phyloP scores from a whole-genome alignment of 2,888 invertebrate species.

The Drosophila atripex region DNA sequence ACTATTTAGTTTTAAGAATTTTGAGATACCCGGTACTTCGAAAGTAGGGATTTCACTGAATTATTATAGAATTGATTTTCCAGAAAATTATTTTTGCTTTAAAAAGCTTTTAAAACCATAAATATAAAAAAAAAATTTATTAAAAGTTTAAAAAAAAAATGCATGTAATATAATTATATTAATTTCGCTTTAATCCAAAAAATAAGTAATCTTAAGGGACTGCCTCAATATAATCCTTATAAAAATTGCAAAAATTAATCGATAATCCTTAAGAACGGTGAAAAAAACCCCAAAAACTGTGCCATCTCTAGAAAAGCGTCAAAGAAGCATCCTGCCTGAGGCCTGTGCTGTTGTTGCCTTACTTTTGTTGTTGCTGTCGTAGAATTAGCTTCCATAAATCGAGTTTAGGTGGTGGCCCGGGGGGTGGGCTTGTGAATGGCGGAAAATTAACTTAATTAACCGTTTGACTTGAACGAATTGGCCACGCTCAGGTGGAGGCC shows the following conservation, averaged over 20 bases:
- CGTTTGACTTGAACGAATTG: conserved; percentile 73
- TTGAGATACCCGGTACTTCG: too few relatives aligned
- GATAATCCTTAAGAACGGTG: not conserved
- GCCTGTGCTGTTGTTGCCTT: not conserved
- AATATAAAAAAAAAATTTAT: too few relatives aligned
- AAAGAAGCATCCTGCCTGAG: not conserved
- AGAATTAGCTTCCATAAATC: conserved; percentile 67
- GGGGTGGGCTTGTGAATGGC: conserved; percentile 3
- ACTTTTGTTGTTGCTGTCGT: conserved; percentile 26
- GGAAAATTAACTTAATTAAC: conserved; percentile 70
- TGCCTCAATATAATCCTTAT: not conserved
- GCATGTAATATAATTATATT: too few relatives aligned
- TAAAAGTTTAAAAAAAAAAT: too few relatives aligned
- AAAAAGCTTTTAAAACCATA: too few relatives aligned
- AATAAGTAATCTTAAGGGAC: too few relatives aligned
- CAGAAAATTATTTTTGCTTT: too few relatives aligned
- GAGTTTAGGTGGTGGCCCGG: conserved; percentile 13
- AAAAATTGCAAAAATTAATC: not conserved
- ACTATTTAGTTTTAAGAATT: too few relatives aligned
- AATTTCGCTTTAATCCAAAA: too few relatives aligned
- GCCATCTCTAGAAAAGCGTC: conserved; percentile 5
- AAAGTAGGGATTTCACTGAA: too few relatives aligned
- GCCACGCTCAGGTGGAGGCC: conserved; percentile 34
- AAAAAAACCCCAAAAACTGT: not conserved
- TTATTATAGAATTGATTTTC: too few relatives aligned